These are phyloP conservation scores for Vanessa tameamea DNA, from an alignment of 1,140 invertebrate genomes.

Conservation along the genomic window DNA sequence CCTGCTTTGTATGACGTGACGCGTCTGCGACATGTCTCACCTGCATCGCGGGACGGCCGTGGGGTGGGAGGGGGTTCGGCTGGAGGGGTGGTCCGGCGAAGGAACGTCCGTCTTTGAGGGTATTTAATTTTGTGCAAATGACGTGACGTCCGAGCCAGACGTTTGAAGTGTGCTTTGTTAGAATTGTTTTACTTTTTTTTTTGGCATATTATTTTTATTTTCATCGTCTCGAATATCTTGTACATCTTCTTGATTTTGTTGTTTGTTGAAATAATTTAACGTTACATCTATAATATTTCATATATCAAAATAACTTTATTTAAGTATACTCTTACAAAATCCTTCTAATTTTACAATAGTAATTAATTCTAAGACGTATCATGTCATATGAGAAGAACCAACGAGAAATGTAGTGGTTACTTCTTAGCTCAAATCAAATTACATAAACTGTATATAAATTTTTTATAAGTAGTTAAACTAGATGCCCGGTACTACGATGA, in stretches of 20 bases:
- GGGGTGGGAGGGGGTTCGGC: slow-evolving; percentile 13
- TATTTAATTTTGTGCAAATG: slow-evolving; percentile 77
- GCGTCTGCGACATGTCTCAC: slow-evolving; percentile 45
- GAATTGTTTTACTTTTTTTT: slow-evolving; percentile 1
- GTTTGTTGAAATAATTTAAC: no score
- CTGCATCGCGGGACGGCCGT: slow-evolving; percentile 31
- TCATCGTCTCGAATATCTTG: not conserved
- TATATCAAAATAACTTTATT: no score
- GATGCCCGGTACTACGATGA: no score
- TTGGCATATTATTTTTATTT: not conserved
- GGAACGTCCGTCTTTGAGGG: slow-evolving; percentile 51
- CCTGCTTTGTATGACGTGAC: slow-evolving; percentile 43
- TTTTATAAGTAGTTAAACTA: no score
- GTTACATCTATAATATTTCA: no score
- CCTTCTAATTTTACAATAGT: no score
- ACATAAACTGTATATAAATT: no score
- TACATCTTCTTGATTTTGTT: not conserved
- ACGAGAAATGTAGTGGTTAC: no score
- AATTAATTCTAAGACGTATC: no score
- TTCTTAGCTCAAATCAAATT: no score
- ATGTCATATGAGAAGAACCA: no score
- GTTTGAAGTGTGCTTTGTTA: slow-evolving; percentile 17
- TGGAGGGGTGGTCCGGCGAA: slow-evolving; percentile 34
- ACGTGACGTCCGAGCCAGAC: slow-evolving; percentile 50
- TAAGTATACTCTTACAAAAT: no score